A percentile compares a stretch with the other conserved stretches of the same genome.
Evolutionary conservation across 1,140 invertebrate species (phyloP).

Genomic region (Drosophila arawakana): DNA sequence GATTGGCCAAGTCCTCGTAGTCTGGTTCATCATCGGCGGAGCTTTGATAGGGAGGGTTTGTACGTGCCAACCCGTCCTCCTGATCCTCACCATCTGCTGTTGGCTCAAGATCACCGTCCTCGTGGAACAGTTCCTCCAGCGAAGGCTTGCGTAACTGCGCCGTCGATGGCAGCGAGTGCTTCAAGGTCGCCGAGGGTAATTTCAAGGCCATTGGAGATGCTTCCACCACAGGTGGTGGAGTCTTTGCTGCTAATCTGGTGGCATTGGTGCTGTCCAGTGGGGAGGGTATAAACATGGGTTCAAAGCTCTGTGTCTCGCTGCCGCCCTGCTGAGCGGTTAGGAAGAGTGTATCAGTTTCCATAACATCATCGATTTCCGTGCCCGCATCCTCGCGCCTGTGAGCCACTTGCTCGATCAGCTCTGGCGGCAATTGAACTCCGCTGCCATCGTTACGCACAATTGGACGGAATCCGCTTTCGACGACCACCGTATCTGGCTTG

Average conservation of each 20-base stretch:
- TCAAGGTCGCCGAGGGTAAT: slow-evolving; percentile 57
- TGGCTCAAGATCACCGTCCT: slow-evolving; percentile 23
- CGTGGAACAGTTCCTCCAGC: slow-evolving; percentile 57
- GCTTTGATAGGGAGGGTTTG: slow-evolving; percentile 5
- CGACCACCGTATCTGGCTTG: slow-evolving; percentile 91
- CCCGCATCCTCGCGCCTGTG: slow-evolving; percentile 85
- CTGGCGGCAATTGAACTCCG: slow-evolving; percentile 83
- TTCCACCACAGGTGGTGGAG: slow-evolving; percentile 62
- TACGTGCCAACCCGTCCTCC: slow-evolving; percentile 4
- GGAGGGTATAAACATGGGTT: slow-evolving; percentile 91
- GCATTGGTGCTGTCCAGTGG: slow-evolving; percentile 86
- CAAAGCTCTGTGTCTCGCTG: slow-evolving; percentile 87
- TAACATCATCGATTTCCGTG: slow-evolving; percentile 85
- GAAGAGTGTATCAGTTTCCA: slow-evolving; percentile 84
- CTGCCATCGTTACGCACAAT: slow-evolving; percentile 87
- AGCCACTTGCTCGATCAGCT: slow-evolving; percentile 84
- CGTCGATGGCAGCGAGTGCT: slow-evolving; percentile 57
- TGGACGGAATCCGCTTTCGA: slow-evolving; percentile 93
- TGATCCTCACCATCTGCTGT: slow-evolving; percentile 15
- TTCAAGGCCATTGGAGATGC: slow-evolving; percentile 48
- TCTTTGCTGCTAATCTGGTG: slow-evolving; percentile 84
- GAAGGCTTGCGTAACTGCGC: slow-evolving; percentile 77
- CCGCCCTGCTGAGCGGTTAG: slow-evolving; percentile 77
- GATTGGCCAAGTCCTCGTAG: slow-evolving; percentile 45
- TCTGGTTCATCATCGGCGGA: slow-evolving; percentile 20